Conservation (phyloP, 2,113 vertebrate genomes). For the Xenotilapia flavipinnis region DNA sequence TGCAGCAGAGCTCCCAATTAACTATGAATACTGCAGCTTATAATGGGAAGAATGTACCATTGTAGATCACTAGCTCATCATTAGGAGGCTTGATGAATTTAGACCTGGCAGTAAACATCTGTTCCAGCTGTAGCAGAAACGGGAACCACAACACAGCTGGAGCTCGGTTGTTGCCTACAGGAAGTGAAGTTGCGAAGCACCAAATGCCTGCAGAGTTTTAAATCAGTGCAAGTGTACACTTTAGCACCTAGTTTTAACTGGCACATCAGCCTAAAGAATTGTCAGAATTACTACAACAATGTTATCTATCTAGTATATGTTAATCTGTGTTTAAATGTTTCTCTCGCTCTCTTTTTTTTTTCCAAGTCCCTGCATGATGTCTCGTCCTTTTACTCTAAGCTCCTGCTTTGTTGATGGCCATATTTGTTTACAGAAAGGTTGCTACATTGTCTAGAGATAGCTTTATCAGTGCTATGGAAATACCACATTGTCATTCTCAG, state of each 20-base stretch:
- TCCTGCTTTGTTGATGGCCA: not conserved
- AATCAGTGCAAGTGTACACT: not conserved
- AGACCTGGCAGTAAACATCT: conserved; percentile 8
- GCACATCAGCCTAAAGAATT: not conserved
- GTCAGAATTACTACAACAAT: not conserved
- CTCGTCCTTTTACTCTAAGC: not conserved
- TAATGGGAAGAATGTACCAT: not conserved
- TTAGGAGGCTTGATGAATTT: not conserved
- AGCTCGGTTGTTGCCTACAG: not conserved
- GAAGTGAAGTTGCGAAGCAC: not conserved
- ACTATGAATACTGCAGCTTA: not conserved
- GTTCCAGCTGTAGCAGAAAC: not conserved
- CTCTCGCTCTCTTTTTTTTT: no score
- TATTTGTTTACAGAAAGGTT: not conserved
- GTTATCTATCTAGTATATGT: not conserved
- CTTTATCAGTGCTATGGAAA: not conserved
- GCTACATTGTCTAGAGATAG: not conserved
- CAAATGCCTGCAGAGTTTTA: not conserved
- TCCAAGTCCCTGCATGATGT: not conserved
- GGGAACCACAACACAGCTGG: not conserved
- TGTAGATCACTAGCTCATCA: not conserved
- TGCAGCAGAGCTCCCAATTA: not conserved
- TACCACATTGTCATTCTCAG: not conserved
- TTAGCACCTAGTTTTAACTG: not conserved
- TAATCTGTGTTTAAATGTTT: not conserved